Percentiles rank a stretch among this genome's conserved stretches.
Conservation (phyloP, 2,113 vertebrate genomes). For the Pleuronectes platessa region DNA sequence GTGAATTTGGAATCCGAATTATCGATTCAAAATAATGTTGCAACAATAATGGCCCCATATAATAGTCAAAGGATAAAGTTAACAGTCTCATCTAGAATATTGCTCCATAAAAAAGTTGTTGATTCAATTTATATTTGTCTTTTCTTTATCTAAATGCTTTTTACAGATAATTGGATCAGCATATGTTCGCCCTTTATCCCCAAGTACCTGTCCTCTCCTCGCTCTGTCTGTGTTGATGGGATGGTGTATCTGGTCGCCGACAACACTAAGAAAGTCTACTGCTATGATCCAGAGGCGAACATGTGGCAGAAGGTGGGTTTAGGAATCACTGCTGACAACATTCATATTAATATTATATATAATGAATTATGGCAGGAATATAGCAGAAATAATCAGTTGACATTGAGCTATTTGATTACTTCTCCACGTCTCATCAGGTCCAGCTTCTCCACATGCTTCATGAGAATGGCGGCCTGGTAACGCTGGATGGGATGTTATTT, state of each 20-base stretch:
- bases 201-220: conserved; percentile 94
- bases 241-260: conserved; percentile 94
- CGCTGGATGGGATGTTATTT: conserved; percentile 84
- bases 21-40: too few relatives aligned
- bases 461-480: conserved; percentile 92
- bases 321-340: not conserved
- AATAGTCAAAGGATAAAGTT: too few relatives aligned
- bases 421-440: conserved; percentile 78
- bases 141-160: not conserved
- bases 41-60: too few relatives aligned
- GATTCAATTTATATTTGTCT: not conserved
- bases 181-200: conserved; percentile 95
- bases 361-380: not conserved
- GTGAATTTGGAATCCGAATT: too few relatives aligned
- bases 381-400: not conserved
- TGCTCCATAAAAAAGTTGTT: too few relatives aligned
- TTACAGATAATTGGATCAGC: conserved; percentile 89
- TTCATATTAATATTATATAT: not conserved
- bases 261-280: conserved; percentile 96
- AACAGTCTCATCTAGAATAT: too few relatives aligned
- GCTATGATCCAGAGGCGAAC: conserved; percentile 91
- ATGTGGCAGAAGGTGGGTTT: conserved; percentile 94
- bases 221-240: conserved; percentile 87
- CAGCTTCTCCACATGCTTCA: conserved; percentile 94
- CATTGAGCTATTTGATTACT: not conserved